Percentiles rank a stretch among this genome's conserved stretches.
Conservation (phyloP, 2,797 vertebrate genomes). For the Sphaeramia orbicularis region DNA sequence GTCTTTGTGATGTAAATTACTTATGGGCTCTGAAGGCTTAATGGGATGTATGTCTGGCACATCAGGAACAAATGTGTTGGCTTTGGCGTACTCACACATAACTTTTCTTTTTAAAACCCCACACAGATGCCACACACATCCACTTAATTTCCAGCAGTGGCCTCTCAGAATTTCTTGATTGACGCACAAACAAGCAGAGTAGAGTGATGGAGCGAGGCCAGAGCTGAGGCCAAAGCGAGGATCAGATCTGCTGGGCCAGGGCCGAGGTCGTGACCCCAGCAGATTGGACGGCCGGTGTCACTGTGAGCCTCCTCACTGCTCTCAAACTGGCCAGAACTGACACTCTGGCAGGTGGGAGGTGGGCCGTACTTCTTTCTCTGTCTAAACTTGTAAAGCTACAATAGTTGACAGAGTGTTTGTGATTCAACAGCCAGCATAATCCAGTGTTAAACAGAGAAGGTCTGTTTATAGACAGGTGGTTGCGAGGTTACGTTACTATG, state of each 20-base stretch:
- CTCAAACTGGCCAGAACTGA: conserved; percentile 38
- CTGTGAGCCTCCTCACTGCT: conserved; percentile 29
- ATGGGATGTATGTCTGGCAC: conserved; percentile 71
- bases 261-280: conserved; percentile 55
- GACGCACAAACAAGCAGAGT: conserved; percentile 23
- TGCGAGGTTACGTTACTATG: not conserved
- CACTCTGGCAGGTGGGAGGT: conserved; percentile 45
- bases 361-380: conserved; percentile 22
- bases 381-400: conserved; percentile 31
- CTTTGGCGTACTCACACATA: conserved; percentile 47
- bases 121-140: conserved; percentile 43
- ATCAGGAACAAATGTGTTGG: conserved; percentile 69
- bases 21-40: conserved; percentile 60
- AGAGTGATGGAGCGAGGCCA: conserved; percentile 35
- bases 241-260: conserved; percentile 34
- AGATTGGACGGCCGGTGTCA: conserved; percentile 47
- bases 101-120: conserved; percentile 47
- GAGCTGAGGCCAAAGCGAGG: conserved; percentile 30
- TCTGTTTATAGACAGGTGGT: conserved; percentile 27
- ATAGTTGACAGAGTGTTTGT: conserved; percentile 39
- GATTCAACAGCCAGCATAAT: conserved; percentile 18
- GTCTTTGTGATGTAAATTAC: conserved; percentile 78
- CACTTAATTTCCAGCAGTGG: conserved; percentile 8
- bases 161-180: conserved; percentile 4
- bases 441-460: conserved; percentile 29